Evolutionary conservation across 2,797 vertebrate genomes (phyloP), one percentile per base, ranked within the genome.

Genomic region (Typhlichthys eigenmanni): DNA sequence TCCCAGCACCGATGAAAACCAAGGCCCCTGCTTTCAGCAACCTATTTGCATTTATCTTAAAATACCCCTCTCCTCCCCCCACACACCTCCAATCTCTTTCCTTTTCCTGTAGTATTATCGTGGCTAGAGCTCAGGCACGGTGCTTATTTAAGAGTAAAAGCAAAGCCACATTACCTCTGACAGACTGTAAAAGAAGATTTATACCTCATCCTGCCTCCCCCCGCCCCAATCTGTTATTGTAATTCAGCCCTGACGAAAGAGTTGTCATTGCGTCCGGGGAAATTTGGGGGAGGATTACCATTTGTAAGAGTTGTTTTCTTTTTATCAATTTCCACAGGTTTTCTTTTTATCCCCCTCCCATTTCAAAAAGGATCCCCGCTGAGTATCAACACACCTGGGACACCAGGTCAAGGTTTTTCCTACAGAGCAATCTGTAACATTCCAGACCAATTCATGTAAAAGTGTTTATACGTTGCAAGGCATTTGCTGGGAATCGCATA

Each of bases 141-240:
- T 67, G 72, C 80, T 83, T 84, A 75, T 87, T 90, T 83, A 72
- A 82, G 59, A 86, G 82, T 85, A 76, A 78, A 85, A 74, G 83
- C 77, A 13, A 62, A 46, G 77, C 69, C 79, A 69, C 85, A 85
- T 88, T 88, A 84, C 75, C 62, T 47, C 67, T 87, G 88, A 89
- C 88, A 85, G 79, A 87, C 73, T 72, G 84, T 78, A 85, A 85
- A 83, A 78, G 68, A 72, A 87, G 88, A 91, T 91, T 89, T 87
- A 91, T 89, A 55, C 43, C 58, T 55, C 54, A 45, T 68, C 79
- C 68, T 11, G 69, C 60, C 69, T 47, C 49, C 6, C 49, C 49
- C 49, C 56, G 72, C 76, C 76, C 55, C 60, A 48, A 78, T 81
- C 88, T 82, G 84, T 79, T 87, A 76, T 72, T 82, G 72, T 84